phyloP scores from a whole-genome alignment of 2,797 vertebrate species.

The Peromyscus eremicus region DNA sequence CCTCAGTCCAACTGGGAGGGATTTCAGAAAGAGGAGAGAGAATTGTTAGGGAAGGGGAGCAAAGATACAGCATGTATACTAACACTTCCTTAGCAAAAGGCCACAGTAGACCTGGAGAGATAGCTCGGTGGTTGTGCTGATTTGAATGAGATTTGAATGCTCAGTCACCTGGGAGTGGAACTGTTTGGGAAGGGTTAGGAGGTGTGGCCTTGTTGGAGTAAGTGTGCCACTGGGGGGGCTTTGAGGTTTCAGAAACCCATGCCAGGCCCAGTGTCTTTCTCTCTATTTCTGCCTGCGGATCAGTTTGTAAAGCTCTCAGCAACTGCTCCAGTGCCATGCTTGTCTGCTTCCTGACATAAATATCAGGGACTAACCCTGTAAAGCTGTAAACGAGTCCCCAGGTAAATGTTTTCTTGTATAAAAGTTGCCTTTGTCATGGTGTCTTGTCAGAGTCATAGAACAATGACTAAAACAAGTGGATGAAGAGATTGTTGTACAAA shows the following conservation, averaged over 20 bases:
- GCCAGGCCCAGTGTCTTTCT: neutral
- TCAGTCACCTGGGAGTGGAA: neutral
- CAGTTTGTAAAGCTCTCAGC: neutral
- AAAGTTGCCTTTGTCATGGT: neutral
- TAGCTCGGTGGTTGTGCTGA: neutral
- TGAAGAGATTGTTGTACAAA: neutral
- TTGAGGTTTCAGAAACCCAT: neutral
- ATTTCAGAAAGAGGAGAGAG: conserved; percentile 26
- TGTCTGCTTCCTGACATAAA: neutral
- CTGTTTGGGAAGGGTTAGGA: neutral
- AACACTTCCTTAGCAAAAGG: neutral
- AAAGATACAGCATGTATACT: neutral
- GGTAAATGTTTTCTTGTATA: neutral
- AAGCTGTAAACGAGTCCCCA: neutral
- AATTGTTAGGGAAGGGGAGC: neutral
- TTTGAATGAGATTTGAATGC: neutral
- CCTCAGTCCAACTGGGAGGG: neutral
- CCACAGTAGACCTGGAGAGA: neutral
- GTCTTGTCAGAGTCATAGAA: neutral
- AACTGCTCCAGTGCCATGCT: neutral
- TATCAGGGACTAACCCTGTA: neutral
- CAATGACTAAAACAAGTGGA: neutral
- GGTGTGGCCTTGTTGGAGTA: neutral
- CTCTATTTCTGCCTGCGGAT: neutral
- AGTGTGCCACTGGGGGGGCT: neutral